Conservation (phyloP, 2,888 invertebrate species). For the Caenorhabditis sp. region DNA sequence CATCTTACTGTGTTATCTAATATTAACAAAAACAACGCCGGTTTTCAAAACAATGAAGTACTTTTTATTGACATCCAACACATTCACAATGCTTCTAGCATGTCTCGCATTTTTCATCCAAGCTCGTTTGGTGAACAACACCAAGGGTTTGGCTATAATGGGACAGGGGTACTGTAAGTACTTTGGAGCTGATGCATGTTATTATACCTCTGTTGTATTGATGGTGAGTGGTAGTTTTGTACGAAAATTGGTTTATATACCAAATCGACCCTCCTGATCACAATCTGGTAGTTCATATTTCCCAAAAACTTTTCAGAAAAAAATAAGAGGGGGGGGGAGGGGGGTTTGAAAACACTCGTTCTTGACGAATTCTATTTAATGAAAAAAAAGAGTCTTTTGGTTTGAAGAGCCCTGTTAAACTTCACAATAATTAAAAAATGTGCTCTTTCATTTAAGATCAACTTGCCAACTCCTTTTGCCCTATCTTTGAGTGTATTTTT, state of each 20-base stretch:
- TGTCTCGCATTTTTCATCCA: neutral
- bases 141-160: conserved; percentile 17
- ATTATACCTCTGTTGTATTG: conserved; percentile 16
- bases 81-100: neutral
- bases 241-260: neutral
- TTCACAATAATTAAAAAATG: too few species aligned
- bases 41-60: neutral
- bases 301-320: too few species aligned
- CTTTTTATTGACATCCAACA: neutral
- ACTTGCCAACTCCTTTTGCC: too few species aligned
- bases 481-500: too few species aligned
- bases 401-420: too few species aligned
- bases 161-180: conserved; percentile 26
- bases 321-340: too few species aligned
- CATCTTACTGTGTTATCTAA: neutral
- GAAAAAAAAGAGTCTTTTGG: too few species aligned
- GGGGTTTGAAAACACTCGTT: too few species aligned
- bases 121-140: conserved; percentile 18
- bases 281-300: too few species aligned
- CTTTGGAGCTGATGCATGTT: conserved; percentile 12
- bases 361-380: too few species aligned
- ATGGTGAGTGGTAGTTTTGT: conserved; percentile 15
- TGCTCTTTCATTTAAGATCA: too few species aligned
- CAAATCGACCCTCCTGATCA: too few species aligned
- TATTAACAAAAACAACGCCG: neutral